These are phyloP conservation scores for Aphrophora alni DNA, from an alignment of 2,888 invertebrate genomes.

Conservation along the genomic window DNA sequence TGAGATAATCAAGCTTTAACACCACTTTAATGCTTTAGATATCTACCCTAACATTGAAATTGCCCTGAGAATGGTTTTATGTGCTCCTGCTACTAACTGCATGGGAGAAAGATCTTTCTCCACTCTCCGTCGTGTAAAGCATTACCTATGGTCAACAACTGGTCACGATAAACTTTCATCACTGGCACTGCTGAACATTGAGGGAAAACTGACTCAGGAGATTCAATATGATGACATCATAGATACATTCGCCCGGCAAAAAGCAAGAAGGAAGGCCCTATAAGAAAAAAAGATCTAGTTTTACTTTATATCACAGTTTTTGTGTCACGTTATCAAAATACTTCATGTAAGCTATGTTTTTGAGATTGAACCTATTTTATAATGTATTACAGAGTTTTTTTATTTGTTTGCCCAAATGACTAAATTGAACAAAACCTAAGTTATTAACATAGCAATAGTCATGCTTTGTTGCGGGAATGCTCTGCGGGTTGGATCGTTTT, in stretches of 20 bases:
- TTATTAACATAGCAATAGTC: no score
- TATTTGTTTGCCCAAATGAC: no score
- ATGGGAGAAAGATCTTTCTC: conserved; percentile 1
- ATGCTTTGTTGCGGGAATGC: no score
- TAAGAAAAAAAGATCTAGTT: no score
- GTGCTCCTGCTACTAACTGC: conserved; percentile 23
- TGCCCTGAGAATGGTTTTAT: conserved; percentile 23
- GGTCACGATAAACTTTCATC: conserved; percentile 21
- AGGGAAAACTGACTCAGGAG: conserved; percentile 18
- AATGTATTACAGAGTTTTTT: no score
- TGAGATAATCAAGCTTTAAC: neutral
- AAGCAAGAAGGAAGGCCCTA: conserved; percentile 15
- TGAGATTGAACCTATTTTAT: no score
- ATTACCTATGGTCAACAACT: conserved; percentile 18
- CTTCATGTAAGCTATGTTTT: no score
- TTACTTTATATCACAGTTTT: no score
- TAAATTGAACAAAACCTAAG: no score
- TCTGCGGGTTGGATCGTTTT: no score
- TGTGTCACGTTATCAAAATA: no score
- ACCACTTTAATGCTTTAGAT: conserved; percentile 10
- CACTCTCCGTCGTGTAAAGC: conserved; percentile 7
- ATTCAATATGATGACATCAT: conserved; percentile 18
- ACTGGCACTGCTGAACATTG: conserved; percentile 20
- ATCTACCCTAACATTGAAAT: conserved; percentile 17
- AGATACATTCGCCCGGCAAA: conserved; percentile 13